Evolutionary conservation across 2,888 invertebrate species (phyloP).

Genomic region (Lycophotia porphyrea): DNA sequence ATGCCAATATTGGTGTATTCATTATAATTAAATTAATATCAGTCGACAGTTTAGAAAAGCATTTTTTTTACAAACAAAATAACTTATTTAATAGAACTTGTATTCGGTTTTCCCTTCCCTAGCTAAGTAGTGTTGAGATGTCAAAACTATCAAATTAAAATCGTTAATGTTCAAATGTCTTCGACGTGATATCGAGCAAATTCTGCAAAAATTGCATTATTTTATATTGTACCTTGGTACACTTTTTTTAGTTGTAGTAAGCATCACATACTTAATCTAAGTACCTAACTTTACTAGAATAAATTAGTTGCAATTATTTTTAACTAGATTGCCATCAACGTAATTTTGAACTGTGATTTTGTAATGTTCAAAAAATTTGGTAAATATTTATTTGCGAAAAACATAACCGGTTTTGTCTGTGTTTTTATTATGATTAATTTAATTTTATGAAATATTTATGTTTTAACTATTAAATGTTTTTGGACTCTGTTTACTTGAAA

Average conservation of each 20-base stretch:
- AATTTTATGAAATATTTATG: slow-evolving; percentile 53
- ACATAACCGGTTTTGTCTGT: slow-evolving; percentile 71
- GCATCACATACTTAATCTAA: slow-evolving; percentile 82
- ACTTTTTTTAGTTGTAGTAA: slow-evolving; percentile 63
- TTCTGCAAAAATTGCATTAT: slow-evolving; percentile 35
- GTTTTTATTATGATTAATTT: slow-evolving; percentile 64
- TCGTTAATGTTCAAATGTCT: slow-evolving; percentile 56
- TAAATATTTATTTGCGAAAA: slow-evolving; percentile 67
- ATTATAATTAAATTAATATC: slow-evolving; percentile 8
- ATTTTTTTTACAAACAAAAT: slow-evolving; percentile 37
- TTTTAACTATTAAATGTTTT: slow-evolving; percentile 40
- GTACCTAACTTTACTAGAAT: slow-evolving; percentile 77
- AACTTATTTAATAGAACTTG: slow-evolving; percentile 9
- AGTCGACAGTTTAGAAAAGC: slow-evolving; percentile 8
- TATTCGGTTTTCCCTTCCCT: background rate
- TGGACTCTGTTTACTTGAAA: slow-evolving; percentile 45
- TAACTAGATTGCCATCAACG: slow-evolving; percentile 85
- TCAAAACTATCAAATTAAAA: slow-evolving; percentile 28
- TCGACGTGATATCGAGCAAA: slow-evolving; percentile 55
- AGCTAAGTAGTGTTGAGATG: background rate
- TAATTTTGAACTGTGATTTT: slow-evolving; percentile 89
- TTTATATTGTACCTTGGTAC: slow-evolving; percentile 64
- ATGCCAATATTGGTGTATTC: slow-evolving; percentile 29
- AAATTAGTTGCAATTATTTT: slow-evolving; percentile 75
- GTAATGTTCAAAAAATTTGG: slow-evolving; percentile 83